phyloP scores from a whole-genome alignment of 2,113 vertebrate species.

The Xenus cinereus region DNA sequence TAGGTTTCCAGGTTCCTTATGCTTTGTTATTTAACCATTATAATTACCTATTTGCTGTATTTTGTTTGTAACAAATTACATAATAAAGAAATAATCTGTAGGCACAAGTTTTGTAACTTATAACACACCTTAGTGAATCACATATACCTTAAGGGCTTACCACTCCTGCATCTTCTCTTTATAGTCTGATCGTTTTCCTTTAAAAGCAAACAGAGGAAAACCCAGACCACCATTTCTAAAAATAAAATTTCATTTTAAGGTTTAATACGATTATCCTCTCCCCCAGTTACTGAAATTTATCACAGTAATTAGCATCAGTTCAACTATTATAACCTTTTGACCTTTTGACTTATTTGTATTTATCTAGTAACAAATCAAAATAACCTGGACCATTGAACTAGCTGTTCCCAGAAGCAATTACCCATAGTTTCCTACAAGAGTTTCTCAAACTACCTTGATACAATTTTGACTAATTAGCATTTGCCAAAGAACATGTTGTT shows the following conservation, averaged over 20 bases:
- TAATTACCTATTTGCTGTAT: neutral
- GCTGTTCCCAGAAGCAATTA: neutral
- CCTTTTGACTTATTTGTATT: neutral
- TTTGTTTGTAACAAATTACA: neutral
- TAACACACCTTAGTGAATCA: neutral
- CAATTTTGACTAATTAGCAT: neutral
- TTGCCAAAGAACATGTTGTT: neutral
- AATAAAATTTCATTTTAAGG: neutral
- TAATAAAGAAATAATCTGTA: neutral
- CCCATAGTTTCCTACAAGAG: neutral
- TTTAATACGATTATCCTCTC: neutral
- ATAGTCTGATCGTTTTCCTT: neutral
- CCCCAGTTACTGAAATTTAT: neutral
- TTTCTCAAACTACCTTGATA: neutral
- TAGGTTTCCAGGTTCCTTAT: neutral
- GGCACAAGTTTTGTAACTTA: neutral
- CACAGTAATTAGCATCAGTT: neutral
- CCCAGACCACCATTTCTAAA: neutral
- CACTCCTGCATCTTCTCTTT: neutral
- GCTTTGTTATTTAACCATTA: neutral
- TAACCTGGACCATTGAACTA: neutral
- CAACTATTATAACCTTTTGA: neutral
- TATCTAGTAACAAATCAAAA: neutral
- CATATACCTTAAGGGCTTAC: neutral
- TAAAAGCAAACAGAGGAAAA: neutral